Evolutionary conservation across 1,140 invertebrate genomes (phyloP), one percentile per base, ranked within the genome.

Genomic region (Drosophila bocqueti): DNA sequence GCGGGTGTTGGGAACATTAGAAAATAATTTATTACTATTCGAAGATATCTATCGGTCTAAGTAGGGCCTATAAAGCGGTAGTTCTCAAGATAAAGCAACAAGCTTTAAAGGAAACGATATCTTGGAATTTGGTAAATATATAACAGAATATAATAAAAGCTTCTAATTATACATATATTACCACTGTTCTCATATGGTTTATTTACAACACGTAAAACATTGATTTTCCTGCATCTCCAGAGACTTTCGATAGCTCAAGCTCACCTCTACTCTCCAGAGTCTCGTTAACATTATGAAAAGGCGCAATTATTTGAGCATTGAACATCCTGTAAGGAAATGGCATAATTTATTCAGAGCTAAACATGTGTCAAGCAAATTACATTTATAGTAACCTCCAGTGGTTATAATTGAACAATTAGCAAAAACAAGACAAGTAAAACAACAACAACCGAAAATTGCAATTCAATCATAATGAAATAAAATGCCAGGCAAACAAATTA

Each of bases 401-500:
- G 34, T 57, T 67, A 60, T 59, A 60, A 50, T 57, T 69, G 46
- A 45, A 61, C 68, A 73, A 74, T 73, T 74, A 74, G 67, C 55
- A 34, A 40, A 55, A 50, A 11, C 67, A 68, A 71, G 34, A 46
- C 42, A 36, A 34, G 36, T 11, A 38, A 5, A 24, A 3, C 11
- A 11, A 13, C 15, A 13, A 18, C 13, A 9, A 40, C 54, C 54
- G 69, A 71, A 55, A 71, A 71, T 45, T 61, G 67, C 54, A 43
- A 60, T 72, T 72, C 69, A 73, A 73, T 73, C 69, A 61, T 24
- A 4, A 34, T 60, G 45, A 73, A 74, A 74, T 61, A 34, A 73
- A 73, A 26, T 26, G 26, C 26, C 26, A 26, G 55, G 46, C 68
- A 60, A 74, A 73, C 68, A 73, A 61, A 73, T 72, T 72, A 43